Conservation (phyloP, 2,888 invertebrate species). For the Oxystoma pomonae region DNA sequence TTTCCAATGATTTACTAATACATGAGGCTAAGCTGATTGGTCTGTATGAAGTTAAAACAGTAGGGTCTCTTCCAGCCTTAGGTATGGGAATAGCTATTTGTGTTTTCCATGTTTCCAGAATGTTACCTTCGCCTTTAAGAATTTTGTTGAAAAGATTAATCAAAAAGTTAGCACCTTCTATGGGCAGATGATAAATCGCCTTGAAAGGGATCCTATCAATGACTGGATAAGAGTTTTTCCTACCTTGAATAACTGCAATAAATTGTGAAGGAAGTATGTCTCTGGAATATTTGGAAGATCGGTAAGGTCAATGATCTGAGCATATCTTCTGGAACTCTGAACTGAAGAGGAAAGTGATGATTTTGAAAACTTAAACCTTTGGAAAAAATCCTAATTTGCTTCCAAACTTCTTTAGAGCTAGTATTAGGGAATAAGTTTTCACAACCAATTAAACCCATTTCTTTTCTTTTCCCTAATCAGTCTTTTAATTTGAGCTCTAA, state of each 20-base stretch:
- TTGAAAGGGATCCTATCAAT: slow-evolving; percentile 11
- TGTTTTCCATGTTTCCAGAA: slow-evolving; percentile 14
- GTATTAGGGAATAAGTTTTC: background rate
- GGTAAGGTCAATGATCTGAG: background rate
- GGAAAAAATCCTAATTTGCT: background rate
- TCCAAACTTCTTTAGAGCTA: background rate
- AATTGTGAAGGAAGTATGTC: no score
- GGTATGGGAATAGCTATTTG: slow-evolving; percentile 10
- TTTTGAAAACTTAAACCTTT: background rate
- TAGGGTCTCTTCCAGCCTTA: slow-evolving; percentile 2
- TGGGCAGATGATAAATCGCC: slow-evolving; percentile 8
- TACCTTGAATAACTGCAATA: no score
- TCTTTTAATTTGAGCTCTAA: background rate
- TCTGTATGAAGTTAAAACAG: slow-evolving; percentile 1
- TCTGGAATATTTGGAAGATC: no score
- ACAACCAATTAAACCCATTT: background rate
- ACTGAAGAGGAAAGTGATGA: background rate
- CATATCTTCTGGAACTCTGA: background rate
- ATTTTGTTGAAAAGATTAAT: slow-evolving; percentile 9
- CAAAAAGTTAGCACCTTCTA: background rate
- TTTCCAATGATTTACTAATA: slow-evolving; percentile 9
- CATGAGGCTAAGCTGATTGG: slow-evolving; percentile 10
- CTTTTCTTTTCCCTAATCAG: background rate
- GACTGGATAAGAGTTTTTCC: no score
- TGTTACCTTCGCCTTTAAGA: background rate